Percentiles rank a stretch among this genome's conserved stretches.
These are phyloP conservation scores for Nephrotoma appendiculata DNA, from an alignment of 2,888 invertebrate species.

Conservation along the genomic window DNA sequence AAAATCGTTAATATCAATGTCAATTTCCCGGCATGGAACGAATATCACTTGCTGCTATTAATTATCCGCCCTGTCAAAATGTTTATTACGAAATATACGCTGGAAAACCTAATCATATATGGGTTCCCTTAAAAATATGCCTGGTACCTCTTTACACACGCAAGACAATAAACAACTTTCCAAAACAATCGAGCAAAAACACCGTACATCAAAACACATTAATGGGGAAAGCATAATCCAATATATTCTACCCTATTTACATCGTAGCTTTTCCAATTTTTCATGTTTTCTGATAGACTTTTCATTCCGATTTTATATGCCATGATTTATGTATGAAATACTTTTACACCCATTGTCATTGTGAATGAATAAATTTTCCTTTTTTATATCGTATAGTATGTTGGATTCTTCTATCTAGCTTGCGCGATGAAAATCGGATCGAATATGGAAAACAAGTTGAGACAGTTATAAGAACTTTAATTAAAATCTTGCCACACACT, in stretches of 20 bases:
- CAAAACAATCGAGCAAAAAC: background rate
- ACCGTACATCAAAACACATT: background rate
- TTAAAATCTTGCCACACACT: background rate
- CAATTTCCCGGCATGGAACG: background rate
- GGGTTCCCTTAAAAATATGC: background rate
- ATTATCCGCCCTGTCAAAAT: background rate
- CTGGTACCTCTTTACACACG: background rate
- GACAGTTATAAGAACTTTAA: background rate
- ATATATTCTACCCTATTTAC: background rate
- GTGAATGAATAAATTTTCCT: background rate
- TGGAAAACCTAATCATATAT: background rate
- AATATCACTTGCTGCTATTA: background rate
- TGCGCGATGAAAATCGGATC: background rate
- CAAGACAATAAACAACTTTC: background rate
- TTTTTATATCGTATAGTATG: background rate
- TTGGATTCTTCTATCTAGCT: background rate
- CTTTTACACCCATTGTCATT: background rate
- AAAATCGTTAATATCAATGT: no score
- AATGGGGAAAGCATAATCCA: background rate
- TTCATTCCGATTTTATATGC: background rate
- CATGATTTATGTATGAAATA: background rate
- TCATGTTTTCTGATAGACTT: background rate
- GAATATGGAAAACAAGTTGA: background rate
- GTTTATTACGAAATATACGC: background rate
- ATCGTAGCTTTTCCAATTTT: background rate